Conservation (phyloP, 2,113 vertebrate genomes). For the Zeus faber region DNA sequence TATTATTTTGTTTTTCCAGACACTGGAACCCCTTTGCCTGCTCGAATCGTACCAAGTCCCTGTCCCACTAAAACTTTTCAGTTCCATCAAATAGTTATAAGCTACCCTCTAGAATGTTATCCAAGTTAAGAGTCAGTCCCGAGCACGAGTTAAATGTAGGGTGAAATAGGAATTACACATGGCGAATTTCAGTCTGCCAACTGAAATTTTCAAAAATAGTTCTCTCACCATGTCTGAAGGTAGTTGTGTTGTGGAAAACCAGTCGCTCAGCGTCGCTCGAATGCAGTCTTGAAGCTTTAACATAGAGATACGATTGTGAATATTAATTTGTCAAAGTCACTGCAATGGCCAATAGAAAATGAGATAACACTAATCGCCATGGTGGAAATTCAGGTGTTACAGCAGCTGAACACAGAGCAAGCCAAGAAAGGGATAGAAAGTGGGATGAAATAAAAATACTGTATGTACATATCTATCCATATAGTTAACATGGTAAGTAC, state of each 20-base stretch:
- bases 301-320: slow-evolving; percentile 3
- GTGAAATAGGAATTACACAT: too few relatives aligned
- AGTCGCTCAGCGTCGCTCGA: slow-evolving; percentile 88
- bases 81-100: neutral
- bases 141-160: too few relatives aligned
- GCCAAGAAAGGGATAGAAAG: neutral
- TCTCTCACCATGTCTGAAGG: slow-evolving; percentile 75
- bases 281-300: slow-evolving; percentile 95
- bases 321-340: neutral
- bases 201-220: neutral
- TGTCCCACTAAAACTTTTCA: neutral
- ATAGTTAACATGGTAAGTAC: too few relatives aligned
- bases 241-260: slow-evolving; percentile 77
- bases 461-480: neutral
- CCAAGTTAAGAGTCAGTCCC: too few relatives aligned
- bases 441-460: too few relatives aligned
- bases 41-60: neutral
- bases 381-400: too few relatives aligned
- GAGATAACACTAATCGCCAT: too few relatives aligned
- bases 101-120: too few relatives aligned
- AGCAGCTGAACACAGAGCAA: neutral
- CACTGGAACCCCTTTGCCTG: slow-evolving; percentile 9
- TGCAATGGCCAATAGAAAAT: too few relatives aligned
- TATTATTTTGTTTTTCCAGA: slow-evolving; percentile 37
- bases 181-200: too few relatives aligned